Conservation (phyloP, 30 jellyfish, hydroid and myxozoan species). For the Aurelia aurita complex sp. Pacific region DNA sequence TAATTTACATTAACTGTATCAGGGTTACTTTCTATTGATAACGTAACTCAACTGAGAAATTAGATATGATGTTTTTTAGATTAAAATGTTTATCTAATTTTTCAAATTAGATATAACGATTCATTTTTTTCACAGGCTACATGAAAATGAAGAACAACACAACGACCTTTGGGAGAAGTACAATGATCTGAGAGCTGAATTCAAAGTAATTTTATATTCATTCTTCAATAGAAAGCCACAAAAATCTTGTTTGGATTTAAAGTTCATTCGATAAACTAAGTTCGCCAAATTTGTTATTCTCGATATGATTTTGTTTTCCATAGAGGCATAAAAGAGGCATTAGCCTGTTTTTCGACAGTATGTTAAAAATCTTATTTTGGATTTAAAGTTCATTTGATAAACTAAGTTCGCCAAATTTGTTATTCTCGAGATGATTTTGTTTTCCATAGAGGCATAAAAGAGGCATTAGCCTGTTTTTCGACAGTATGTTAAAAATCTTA, state of each 20-base stretch:
- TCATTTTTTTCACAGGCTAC: slow-evolving; percentile 2
- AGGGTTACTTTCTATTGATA: no score
- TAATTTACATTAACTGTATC: no score
- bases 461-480: not conserved
- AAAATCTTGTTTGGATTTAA: not conserved
- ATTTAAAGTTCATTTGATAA: not conserved
- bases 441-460: no score
- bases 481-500: no score
- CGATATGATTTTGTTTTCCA: not conserved
- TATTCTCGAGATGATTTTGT: not conserved
- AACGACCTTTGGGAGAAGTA: slow-evolving; percentile 12
- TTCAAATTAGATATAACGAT: no score
- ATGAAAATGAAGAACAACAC: slow-evolving; percentile 28
- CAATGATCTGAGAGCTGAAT: slow-evolving; percentile 16
- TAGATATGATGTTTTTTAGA: no score
- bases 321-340: not conserved
- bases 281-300: not conserved
- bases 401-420: not conserved
- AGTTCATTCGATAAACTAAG: not conserved
- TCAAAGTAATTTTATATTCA: slow-evolving; percentile 6
- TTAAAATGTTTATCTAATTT: no score
- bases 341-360: not conserved
- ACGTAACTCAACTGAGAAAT: no score
- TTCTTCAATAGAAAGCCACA: not conserved
- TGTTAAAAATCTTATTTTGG: not conserved